Evolutionary conservation across 2,797 vertebrate genomes (phyloP).

Genomic region (Xiphophorus birchmanni): DNA sequence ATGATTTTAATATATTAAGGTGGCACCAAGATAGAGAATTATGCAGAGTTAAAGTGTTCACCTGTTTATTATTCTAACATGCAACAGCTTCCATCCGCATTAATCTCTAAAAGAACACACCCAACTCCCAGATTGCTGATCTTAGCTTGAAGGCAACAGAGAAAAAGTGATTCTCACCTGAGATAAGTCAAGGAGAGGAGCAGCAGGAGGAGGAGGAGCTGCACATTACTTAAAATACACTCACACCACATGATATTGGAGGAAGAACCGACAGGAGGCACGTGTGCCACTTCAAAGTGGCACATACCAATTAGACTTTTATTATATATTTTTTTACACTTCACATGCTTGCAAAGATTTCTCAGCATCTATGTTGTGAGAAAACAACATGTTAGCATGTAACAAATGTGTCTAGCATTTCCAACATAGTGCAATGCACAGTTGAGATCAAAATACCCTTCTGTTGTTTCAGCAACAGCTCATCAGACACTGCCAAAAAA

Average conservation of each 20-base stretch:
- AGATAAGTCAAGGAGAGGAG: constrained; percentile 71
- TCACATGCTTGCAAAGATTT: constrained; percentile 10
- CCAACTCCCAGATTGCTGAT: constrained; percentile 79
- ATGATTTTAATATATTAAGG: constrained; percentile 80
- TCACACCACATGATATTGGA: constrained; percentile 33
- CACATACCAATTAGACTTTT: constrained; percentile 9
- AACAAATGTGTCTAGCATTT: constrained; percentile 14
- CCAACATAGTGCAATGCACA: constrained; percentile 12
- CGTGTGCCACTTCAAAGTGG: constrained; percentile 24
- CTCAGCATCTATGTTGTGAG: not conserved
- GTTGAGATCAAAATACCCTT: constrained; percentile 26
- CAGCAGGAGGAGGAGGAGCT: constrained; percentile 31
- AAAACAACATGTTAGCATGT: constrained; percentile 16
- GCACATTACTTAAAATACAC: constrained; percentile 61
- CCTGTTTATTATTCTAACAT: constrained; percentile 82
- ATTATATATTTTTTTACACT: constrained; percentile 8
- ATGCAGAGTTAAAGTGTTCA: constrained; percentile 80
- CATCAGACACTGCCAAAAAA: constrained; percentile 54
- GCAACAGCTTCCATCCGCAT: constrained; percentile 76
- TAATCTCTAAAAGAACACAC: constrained; percentile 82
- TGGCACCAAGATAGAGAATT: constrained; percentile 76
- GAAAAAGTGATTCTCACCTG: constrained; percentile 80
- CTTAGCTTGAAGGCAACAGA: constrained; percentile 69
- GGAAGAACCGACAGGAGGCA: constrained; percentile 27
- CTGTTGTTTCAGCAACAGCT: constrained; percentile 44